Base-by-base conservation (phyloP, 2,113 vertebrate species). In the Hydrochoerus hydrochaeris region DNA sequence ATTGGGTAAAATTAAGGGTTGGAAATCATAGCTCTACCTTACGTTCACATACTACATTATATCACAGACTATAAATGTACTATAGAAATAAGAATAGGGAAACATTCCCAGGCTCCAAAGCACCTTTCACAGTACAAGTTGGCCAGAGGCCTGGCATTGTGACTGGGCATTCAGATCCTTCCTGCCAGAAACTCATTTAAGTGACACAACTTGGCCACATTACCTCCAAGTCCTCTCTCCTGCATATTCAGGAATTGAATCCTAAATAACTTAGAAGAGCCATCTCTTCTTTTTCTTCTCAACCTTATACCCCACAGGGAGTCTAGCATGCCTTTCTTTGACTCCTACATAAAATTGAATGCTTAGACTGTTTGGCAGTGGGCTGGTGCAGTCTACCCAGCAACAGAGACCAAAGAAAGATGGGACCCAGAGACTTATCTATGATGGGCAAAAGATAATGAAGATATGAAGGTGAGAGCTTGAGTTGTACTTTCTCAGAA, bases 21-120 rank as follows among this genome's bases (percentile, higher is more conserved):
- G 82, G 54, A 85, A 92, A 80, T 3, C 28, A 95, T 9, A 44
- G 54, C n/a, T 94, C 19, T 67, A 38, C 87, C 87, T 86, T 83
- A 92, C 57, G 80, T 49, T 67, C 22, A 85, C 22, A 63, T 24
- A 26, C 32, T 78, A 52, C 22, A 52, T 46, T 83, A 57, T 83
- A 28, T 32, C 35, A 75, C 2, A 60, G 65, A 22, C 28, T 91
- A 14, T 85, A 41, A 63, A 49, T 52, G 10, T 58, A 4, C 22
- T 83, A 30, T 28, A 89, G 84, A 89, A 85, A 65, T n/a, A 63
- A 92, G 62, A 41, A 77, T 5, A 78, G 38, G 49, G 67, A 8
- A 75, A 57, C 5, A 35, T 44, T 78, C 5, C 9, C 4, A 0
- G 83, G 46, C 46, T 49, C 46, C 46, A 49, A 49, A 49, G 46